Evolutionary conservation across 2,888 invertebrate genomes (phyloP), one percentile per base, ranked within the genome.

Genomic region (Scaptomyza tumidula): DNA sequence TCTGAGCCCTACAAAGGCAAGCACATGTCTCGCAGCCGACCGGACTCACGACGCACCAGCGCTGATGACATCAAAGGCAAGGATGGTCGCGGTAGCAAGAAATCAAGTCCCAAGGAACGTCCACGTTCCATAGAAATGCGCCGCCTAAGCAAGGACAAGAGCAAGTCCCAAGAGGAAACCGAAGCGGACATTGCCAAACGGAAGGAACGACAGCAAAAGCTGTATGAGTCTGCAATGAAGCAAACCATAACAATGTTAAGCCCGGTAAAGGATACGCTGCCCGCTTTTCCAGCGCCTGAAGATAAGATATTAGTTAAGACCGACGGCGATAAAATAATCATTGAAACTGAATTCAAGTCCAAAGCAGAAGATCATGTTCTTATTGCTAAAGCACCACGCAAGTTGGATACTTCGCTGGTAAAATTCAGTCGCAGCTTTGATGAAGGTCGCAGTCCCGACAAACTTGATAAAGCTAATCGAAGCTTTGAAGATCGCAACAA

Each of bases 321-420:
- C 0, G 95, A 95, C 86, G 96, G 95, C 0, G 94, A 94, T 76
- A 94, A 94, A 80, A 94, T 94, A 67, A 94, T 94, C 13, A 94
- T 94, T 69, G 95, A 95, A 91, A 94, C 95, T 6, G 95, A 95
- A 91, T 95, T 95, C 41, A 95, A 94, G 74, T 95, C 95, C 53
- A 95, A 95, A 88, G 95, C 94, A 0, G 95, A 95, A 89, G 95
- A 96, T 91, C 95, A 95, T 68, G 95, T 96, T 6, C 93, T 96
- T 61, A 96, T 96, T 80, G 95, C 96, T 0, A 96, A 96, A 88
- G 95, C 95, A 3, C 96, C 95, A 0, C 95, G 95, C 69, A 95
- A 95, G 83, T 90, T 95, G 6, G 95, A 96, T 80, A 94, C 93
- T 57, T 94, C 94, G 65, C 78, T 94, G 52, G 92, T 92, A 14